These are phyloP conservation scores for Hydrophis major DNA, from an alignment of 2,797 vertebrate species.

Conservation along the genomic window DNA sequence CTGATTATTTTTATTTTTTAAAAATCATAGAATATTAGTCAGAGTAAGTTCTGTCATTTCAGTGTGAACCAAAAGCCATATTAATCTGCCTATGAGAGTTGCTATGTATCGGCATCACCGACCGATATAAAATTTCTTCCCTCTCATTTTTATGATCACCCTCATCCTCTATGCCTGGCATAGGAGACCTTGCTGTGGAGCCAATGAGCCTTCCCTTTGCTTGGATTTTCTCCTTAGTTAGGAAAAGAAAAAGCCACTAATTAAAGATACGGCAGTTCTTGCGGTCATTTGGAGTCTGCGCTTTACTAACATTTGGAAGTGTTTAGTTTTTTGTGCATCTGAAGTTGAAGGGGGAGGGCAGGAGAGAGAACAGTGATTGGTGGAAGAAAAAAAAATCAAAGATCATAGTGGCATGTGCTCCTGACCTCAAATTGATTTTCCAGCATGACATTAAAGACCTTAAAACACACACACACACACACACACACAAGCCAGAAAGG, in stretches of 20 bases:
- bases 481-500: background rate
- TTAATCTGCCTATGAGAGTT: background rate
- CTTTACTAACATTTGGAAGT: slow-evolving; percentile 54
- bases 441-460: slow-evolving; percentile 38
- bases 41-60: background rate
- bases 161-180: slow-evolving; percentile 5
- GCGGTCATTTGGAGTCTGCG: slow-evolving; percentile 34
- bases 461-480: background rate
- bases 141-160: background rate
- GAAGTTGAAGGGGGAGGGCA: slow-evolving; percentile 14
- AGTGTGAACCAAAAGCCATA: background rate
- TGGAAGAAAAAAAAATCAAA: slow-evolving; percentile 33
- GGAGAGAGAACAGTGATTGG: background rate
- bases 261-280: slow-evolving; percentile 50
- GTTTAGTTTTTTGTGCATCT: slow-evolving; percentile 48
- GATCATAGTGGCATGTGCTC: slow-evolving; percentile 29
- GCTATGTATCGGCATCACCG: background rate
- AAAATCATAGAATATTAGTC: background rate
- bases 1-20: background rate
- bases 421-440: slow-evolving; percentile 43
- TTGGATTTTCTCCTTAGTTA: slow-evolving; percentile 71
- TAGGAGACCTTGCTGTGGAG: slow-evolving; percentile 55
- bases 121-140: background rate
- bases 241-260: slow-evolving; percentile 56
- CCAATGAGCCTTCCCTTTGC: slow-evolving; percentile 69